Base-by-base conservation (phyloP, 2,113 vertebrate genomes). In the Corythornis madagascariensis region DNA sequence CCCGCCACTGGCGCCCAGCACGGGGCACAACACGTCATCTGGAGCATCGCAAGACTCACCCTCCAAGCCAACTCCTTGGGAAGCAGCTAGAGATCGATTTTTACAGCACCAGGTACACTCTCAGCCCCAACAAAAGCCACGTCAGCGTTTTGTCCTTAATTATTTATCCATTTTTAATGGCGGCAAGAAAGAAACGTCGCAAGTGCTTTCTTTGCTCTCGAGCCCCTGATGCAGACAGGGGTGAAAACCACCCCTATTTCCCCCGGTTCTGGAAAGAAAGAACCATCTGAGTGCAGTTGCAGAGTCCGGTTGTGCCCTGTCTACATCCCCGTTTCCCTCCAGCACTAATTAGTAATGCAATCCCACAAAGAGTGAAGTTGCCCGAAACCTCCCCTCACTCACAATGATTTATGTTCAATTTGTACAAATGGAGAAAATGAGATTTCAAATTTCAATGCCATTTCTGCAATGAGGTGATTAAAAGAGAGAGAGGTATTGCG, bases 391-490 rank as follows among this genome's bases (percentile, higher is more conserved):
- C 97, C 98, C 97, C 98, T 98, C 97, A 98, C 98, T 98, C 97
- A 97, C 96, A 97, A 98, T 99, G 99, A 99, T 99, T 99, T 99
- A 99, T 99, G 97, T 98, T 98, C 98, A 98, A 98, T 97, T 96
- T 98, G 98, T 98, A 98, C 98, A 98, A 98, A 98, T 98, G 98
- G 98, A 98, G 98, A 98, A 98, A 98, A 98, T 98, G 97, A 98
- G 98, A 98, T 98, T 98, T 98, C 98, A 98, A 98, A 98, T 98
- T 99, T 98, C 98, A 98, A 97, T 99, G 98, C 98, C 98, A 98
- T 99, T 99, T 98, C 98, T 98, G 98, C 98, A 98, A 98, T 98
- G 98, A 98, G 98, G 98, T 98, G 99, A 99, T 99, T 99, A 99
- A 98, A 98, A 98, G 98, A 98, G 98, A 99, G 98, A 98, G 98